Base-by-base conservation (phyloP, 1,140 invertebrate genomes). In the Ceratosolen solmsi region DNA sequence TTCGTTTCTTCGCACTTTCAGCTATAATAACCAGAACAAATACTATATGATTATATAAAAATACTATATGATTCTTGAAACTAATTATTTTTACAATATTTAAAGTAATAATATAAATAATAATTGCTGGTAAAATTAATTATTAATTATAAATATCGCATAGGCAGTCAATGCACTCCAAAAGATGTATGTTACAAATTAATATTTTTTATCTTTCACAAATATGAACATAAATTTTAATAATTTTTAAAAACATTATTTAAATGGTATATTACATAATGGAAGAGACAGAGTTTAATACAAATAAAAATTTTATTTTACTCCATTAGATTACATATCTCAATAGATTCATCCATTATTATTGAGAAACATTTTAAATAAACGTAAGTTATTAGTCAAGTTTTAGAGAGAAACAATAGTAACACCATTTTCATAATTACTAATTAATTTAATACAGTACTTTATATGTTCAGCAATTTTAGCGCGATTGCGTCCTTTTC, bases 381-480 rank as follows among this genome's bases (percentile, higher is more conserved):
- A 46, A 46, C 41, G 5, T 46, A 54, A 63, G 30, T 13, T 30
- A 36, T 36, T 41, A 0, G 15, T 2, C 27, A 73, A 71, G 46
- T 54, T 46, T 30, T 27, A 85, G 84, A 79, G 79, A 86, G 86
- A 88, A 88, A 86, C 87, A 86, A 88, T 88, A 86, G 72, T 41
- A 60, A 22, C 17, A 82, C 77, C 75, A 86, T 87, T 87, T 88
- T 88, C 86, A 88, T 88, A 85, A 86, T 86, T 84, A 86, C 51
- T 73, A 73, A 51, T 73, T 46, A n/a, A 27, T 20, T 13, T 51
- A 73, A 73, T 54, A 54, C 27, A 51, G 46, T 73, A 46, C 54
- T 73, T 73, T 73, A 51, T 51, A 54, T 54, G 36, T 25, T 2
- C 13, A 25, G 71, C 71, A 73, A 73, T 73, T 73, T 33, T 25